Evolutionary conservation across 2,797 vertebrate genomes (phyloP), one percentile per base, ranked within the genome.

Genomic region (Periophthalmus magnuspinnatus): DNA sequence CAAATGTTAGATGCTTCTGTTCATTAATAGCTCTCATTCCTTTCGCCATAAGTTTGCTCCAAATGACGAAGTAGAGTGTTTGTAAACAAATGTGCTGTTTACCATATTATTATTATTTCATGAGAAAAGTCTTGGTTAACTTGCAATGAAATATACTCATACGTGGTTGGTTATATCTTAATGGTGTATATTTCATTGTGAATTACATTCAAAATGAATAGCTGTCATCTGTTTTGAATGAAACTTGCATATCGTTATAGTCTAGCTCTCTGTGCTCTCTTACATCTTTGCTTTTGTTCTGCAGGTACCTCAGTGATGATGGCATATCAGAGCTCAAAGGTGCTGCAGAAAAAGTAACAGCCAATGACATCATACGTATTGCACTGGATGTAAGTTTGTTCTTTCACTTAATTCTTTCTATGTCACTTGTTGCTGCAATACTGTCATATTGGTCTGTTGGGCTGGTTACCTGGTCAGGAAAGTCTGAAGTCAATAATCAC

Each of bases 301-400:
- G 4, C 83, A 99, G 97, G 97, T 95, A 95, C 92, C 95, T 99
- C 88, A 97, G 95, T 79, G 95, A 97, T 84, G 96, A 97, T 93
- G 96, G 96, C 83, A 94, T 98, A 82, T 94, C 95, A 82, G 94
- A 96, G 69, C 95, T 97, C 77, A 94, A 90, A 91, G 94, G 90
- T 89, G 93, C 95, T 52, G 83, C 92, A 70, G 96, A 96, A 76
- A 97, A 96, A 87, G 73, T 93, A 70, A 94, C 93, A 79, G 82
- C 93, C 69, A 93, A 85, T 87, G 95, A 97, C 75, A 89, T 98
- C 79, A 95, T 98, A 79, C 90, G 92, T 58, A 93, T 97, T 91
- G 96, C 95, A 78, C 95, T 99, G 87, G 95, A 98, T 90, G 97
- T 98, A 95, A 95, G 97, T 96, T 79, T 22, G n/a, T 8, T 48